phyloP scores from a whole-genome alignment of 2,797 vertebrate species.

The Spea hammondii region DNA sequence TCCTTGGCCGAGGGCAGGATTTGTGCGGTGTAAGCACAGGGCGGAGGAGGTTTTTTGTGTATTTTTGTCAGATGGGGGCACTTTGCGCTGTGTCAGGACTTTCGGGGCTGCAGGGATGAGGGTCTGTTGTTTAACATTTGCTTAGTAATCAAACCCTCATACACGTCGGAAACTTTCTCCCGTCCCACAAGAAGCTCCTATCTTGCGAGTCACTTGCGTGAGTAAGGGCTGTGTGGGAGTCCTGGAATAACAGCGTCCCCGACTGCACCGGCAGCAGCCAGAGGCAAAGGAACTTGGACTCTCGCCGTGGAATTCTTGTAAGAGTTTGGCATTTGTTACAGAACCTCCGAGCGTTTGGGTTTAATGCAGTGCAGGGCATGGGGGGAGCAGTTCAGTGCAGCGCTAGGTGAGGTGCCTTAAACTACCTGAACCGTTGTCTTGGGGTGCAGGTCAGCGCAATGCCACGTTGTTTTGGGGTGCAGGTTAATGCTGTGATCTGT shows the following conservation, averaged over 20 bases:
- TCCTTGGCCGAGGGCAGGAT: too few species aligned
- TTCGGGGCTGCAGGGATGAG: conserved; percentile 16
- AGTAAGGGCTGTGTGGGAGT: neutral
- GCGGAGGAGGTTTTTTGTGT: neutral
- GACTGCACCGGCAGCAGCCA: neutral
- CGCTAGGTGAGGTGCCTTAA: too few species aligned
- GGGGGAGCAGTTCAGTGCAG: too few species aligned
- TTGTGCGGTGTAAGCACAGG: conserved; percentile 15
- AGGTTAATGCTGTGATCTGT: too few species aligned
- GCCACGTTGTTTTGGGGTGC: neutral
- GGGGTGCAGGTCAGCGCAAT: neutral
- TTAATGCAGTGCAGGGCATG: too few species aligned
- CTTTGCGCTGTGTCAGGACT: conserved; percentile 31
- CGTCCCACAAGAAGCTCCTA: neutral
- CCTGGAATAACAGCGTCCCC: neutral
- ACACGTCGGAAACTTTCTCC: neutral
- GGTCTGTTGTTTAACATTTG: conserved; percentile 1
- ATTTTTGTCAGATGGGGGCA: neutral
- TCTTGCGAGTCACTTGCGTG: conserved; percentile 2
- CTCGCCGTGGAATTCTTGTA: too few species aligned
- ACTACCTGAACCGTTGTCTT: neutral
- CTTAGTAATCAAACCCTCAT: conserved; percentile 43
- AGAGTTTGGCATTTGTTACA: too few species aligned
- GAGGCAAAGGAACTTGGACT: neutral
- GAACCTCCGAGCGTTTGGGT: too few species aligned